A percentile compares a stretch with the other conserved stretches of the same genome.
These are phyloP conservation scores for Rhizomys pruinosus DNA, from an alignment of 2,113 vertebrate species.

Conservation along the genomic window DNA sequence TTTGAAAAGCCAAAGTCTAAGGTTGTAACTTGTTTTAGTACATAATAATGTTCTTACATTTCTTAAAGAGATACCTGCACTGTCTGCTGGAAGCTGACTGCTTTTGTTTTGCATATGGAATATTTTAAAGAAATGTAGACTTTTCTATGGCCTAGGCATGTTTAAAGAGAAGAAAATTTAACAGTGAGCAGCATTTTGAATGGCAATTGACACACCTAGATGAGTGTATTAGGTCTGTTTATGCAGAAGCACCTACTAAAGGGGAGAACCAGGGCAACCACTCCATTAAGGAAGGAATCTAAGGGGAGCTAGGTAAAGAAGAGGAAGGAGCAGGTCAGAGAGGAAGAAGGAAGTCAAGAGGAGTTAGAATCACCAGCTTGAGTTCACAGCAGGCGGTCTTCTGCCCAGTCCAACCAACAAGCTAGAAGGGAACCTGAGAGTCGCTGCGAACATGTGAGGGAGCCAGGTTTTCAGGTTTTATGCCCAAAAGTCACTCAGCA, in stretches of 20 bases:
- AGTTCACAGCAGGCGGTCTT: not conserved
- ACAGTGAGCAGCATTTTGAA: not conserved
- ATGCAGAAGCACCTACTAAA: not conserved
- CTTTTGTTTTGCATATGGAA: not conserved
- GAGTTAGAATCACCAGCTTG: not conserved
- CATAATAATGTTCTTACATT: not conserved
- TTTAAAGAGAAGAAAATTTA: not conserved
- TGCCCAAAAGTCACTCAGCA: not conserved
- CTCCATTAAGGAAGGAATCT: not conserved
- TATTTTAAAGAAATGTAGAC: not conserved
- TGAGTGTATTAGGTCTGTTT: not conserved
- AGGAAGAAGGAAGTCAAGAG: not conserved
- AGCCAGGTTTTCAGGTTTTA: accelerated
- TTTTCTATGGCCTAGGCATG: not conserved
- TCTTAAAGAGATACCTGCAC: not conserved
- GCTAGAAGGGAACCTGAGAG: not conserved
- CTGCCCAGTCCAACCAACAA: not conserved
- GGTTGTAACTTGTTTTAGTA: slow-evolving; percentile 61
- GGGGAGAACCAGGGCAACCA: not conserved
- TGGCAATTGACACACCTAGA: not conserved
- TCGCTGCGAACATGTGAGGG: not conserved
- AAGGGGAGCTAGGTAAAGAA: not conserved
- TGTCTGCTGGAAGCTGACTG: not conserved
- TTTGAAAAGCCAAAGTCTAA: not conserved
- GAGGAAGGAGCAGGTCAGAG: not conserved